These are phyloP conservation scores for Chydorus sphaericus DNA, from an alignment of 2,888 invertebrate genomes.

Conservation along the genomic window DNA sequence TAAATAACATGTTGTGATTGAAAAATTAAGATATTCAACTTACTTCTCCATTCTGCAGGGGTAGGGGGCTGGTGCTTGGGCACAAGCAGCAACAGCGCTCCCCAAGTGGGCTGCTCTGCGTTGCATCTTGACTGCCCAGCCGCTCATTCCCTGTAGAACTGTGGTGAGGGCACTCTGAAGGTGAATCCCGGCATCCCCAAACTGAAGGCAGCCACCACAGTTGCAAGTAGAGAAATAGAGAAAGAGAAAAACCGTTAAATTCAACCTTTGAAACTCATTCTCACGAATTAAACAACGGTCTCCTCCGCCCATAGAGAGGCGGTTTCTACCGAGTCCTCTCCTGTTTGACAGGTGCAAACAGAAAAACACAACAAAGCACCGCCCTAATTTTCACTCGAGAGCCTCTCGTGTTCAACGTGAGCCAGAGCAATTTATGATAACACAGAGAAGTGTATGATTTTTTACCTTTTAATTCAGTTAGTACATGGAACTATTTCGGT, in stretches of 20 bases:
- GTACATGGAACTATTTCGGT: no score
- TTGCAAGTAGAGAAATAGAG: background rate
- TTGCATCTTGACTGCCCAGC: slow-evolving; percentile 85
- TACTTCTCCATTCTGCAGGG: slow-evolving; percentile 67
- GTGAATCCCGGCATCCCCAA: background rate
- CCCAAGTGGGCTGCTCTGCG: slow-evolving; percentile 77
- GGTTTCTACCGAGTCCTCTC: no score
- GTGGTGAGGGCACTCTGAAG: background rate
- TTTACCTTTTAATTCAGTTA: no score
- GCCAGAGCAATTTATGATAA: no score
- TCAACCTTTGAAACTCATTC: slow-evolving; percentile 2
- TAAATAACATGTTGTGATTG: background rate
- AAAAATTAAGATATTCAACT: slow-evolving; percentile 17
- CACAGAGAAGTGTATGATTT: no score
- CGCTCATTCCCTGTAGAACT: slow-evolving; percentile 58
- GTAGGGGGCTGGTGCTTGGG: slow-evolving; percentile 63
- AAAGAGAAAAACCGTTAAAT: background rate
- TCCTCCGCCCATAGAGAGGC: no score
- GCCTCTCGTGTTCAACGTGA: no score
- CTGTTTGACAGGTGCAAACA: no score
- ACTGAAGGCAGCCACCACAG: background rate
- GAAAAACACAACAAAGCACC: no score
- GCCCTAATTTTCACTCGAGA: no score
- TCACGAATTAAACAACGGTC: background rate
- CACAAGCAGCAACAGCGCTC: slow-evolving; percentile 81